Percentiles rank a stretch among this genome's conserved stretches.
Evolutionary conservation across 2,888 invertebrate species (phyloP).

Genomic region (Prosopocoilus inquinatus): DNA sequence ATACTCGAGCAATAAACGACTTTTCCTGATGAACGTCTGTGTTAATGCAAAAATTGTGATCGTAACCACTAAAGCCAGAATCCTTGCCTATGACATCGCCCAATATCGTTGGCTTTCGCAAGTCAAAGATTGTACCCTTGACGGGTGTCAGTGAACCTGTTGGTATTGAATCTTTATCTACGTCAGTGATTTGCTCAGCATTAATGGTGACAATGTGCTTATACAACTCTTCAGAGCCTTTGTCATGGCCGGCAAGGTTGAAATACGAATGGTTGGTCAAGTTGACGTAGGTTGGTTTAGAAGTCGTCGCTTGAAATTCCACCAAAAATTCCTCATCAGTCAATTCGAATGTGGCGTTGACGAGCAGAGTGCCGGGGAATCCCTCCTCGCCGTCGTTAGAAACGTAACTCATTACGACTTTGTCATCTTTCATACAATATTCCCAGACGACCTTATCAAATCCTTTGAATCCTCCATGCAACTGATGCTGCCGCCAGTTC

Average conservation of each 20-base stretch:
- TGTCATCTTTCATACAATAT: constrained; percentile 57
- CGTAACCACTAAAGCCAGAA: constrained; percentile 68
- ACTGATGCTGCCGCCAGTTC: constrained; percentile 68
- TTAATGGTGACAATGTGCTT: constrained; percentile 72
- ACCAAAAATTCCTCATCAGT: constrained; percentile 71
- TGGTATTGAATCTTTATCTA: constrained; percentile 68
- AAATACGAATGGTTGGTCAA: constrained; percentile 88
- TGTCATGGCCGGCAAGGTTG: constrained; percentile 87
- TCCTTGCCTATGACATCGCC: constrained; percentile 66
- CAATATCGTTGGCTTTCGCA: constrained; percentile 64
- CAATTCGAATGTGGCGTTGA: constrained; percentile 68
- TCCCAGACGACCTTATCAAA: constrained; percentile 81
- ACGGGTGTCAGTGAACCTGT: constrained; percentile 74
- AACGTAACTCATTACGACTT: constrained; percentile 70
- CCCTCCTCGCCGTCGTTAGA: constrained; percentile 83
- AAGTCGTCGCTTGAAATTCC: constrained; percentile 71
- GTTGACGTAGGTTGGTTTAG: constrained; percentile 80
- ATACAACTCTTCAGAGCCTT: constrained; percentile 63
- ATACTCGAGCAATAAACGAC: constrained; percentile 64
- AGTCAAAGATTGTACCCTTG: constrained; percentile 69
- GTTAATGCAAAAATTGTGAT: constrained; percentile 78
- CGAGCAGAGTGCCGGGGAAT: constrained; percentile 80
- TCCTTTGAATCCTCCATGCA: constrained; percentile 83
- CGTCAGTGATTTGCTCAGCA: constrained; percentile 73
- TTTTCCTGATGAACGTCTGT: constrained; percentile 57